Conservation (phyloP, 2,113 vertebrate species). For the Aix galericulata region DNA sequence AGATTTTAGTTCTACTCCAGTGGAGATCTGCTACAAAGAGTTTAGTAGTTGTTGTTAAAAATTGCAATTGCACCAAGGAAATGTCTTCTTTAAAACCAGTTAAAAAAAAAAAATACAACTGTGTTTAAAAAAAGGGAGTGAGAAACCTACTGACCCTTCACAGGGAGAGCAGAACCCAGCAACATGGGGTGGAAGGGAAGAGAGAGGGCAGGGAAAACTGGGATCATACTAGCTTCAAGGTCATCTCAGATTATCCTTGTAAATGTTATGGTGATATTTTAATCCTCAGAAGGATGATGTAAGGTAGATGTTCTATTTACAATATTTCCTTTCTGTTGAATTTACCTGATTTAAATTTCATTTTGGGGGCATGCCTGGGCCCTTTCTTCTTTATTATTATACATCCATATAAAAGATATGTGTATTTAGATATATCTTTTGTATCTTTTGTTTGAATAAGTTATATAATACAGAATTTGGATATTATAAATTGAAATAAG, state of each 20-base stretch:
- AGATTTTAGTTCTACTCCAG: constrained; percentile 97
- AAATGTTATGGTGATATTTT: background rate
- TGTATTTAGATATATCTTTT: background rate
- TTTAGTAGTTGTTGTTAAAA: constrained; percentile 87
- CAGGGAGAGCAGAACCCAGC: background rate
- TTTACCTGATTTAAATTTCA: background rate
- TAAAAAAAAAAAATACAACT: constrained; percentile 41
- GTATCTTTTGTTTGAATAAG: background rate
- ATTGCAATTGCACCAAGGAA: constrained; percentile 76
- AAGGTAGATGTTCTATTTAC: background rate
- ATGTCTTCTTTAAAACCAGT: constrained; percentile 69
- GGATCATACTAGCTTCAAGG: background rate
- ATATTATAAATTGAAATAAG: background rate
- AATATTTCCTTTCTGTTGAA: background rate
- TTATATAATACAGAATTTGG: background rate
- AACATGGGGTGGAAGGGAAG: background rate
- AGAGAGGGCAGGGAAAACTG: background rate
- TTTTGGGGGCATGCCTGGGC: background rate
- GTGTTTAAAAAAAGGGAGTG: background rate
- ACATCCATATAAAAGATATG: background rate
- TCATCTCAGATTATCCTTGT: background rate
- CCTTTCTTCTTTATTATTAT: background rate
- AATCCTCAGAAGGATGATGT: background rate
- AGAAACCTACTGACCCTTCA: background rate
- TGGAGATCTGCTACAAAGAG: constrained; percentile 87